Evolutionary conservation across 2,797 vertebrate species (phyloP), one percentile per base, ranked within the genome.

Genomic region (Eospalax fontanierii): DNA sequence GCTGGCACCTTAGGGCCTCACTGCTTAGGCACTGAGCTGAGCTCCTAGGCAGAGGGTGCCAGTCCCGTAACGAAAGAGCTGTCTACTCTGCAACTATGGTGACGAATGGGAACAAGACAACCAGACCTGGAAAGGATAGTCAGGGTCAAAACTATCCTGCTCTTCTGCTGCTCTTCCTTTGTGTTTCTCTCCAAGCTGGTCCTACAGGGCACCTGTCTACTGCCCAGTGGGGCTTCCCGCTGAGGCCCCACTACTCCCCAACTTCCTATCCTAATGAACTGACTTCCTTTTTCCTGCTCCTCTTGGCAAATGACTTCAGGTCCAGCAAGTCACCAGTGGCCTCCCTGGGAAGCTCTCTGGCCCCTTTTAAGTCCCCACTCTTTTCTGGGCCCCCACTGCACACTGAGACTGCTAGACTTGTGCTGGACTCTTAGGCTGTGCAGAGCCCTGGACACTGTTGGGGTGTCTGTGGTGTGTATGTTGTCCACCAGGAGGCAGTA

Each of bases 401-500:
- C 30, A 59, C 57, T 2, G 19, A 19, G 2, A 6, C 30, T 15
- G 16, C 26, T 65, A 66, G 78, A 22, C 38, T 78, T 61, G 28
- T 40, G 38, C 63, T 10, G 43, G 65, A 38, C 11, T 46, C 70
- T 50, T 59, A 85, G 28, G 74, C 63, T 26, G 33, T 40, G 16
- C 43, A 75, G 68, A 71, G 4, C 0, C n/a, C 57, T 0, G 43
- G 26, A 46, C 61, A 33, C 70, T 2, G 30, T 0, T 0, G 71
- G 30, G 6, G 79, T 0, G 0, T 30, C 61, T 81, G 96, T 76
- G n/a, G 3, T 87, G 87, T 40, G 66, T 3, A 6, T 0, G 7
- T 2, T 1, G 10, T 35, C 95, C 97, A 91, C 87, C 65, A 97
- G 97, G 82, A 50, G 96, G 97, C 95, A 91, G 84, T 46, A 82